Percentiles rank a stretch among this genome's conserved stretches.
phyloP scores from a whole-genome alignment of 2,113 vertebrate species.

The Microcebus lehilahytsara region DNA sequence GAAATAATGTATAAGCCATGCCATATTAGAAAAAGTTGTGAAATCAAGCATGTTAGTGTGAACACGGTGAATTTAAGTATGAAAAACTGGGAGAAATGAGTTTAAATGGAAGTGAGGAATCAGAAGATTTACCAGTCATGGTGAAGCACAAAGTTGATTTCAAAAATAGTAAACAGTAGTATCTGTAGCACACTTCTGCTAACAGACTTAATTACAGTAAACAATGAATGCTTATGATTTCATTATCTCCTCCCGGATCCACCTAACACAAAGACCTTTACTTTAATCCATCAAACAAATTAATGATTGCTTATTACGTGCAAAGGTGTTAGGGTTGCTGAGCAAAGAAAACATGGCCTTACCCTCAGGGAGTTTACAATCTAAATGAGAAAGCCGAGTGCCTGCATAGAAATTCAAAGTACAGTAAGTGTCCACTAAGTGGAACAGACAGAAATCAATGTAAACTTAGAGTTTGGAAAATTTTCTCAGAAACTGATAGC shows the following conservation, averaged over 20 bases:
- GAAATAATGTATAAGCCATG: neutral
- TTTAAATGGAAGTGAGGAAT: neutral
- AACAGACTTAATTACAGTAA: neutral
- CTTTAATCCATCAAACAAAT: neutral
- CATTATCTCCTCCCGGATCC: neutral
- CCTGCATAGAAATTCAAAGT: neutral
- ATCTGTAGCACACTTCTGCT: neutral
- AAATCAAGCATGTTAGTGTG: neutral
- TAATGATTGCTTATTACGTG: neutral
- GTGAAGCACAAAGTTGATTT: neutral
- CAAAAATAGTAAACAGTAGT: neutral
- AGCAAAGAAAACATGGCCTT: neutral
- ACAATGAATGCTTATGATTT: neutral
- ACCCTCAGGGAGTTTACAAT: neutral
- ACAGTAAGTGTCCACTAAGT: neutral
- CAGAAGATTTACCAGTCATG: neutral
- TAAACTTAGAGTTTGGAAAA: neutral
- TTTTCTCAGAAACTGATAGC: neutral
- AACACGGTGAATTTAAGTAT: neutral
- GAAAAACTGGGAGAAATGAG: neutral
- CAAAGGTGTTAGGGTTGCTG: neutral
- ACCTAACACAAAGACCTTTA: neutral
- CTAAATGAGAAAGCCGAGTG: neutral
- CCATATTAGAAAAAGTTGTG: neutral
- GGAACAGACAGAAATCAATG: neutral